Percentiles rank a stretch among this genome's conserved stretches.
phyloP scores from a whole-genome alignment of 2,888 invertebrate species.

The Strigamia crassipes region DNA sequence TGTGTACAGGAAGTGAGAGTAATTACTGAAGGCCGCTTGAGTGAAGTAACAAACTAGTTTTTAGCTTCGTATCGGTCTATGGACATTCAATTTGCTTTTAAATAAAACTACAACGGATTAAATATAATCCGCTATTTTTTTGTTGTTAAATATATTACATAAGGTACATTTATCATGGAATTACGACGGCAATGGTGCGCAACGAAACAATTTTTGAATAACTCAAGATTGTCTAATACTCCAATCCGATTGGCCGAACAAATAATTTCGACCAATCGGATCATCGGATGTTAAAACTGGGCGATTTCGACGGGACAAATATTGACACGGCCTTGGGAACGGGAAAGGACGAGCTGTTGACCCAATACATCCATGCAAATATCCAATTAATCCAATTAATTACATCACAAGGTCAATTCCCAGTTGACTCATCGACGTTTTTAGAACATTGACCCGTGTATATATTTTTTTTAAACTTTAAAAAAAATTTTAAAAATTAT shows the following conservation, averaged over 20 bases:
- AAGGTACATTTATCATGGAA: no score
- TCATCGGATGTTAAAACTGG: not conserved
- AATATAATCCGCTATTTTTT: no score
- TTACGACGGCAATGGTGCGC: no score
- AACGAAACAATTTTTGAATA: no score
- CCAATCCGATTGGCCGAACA: not conserved
- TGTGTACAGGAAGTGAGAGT: constrained; percentile 5
- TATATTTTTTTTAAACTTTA: not conserved
- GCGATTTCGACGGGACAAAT: not conserved
- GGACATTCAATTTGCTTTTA: not conserved
- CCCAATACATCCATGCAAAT: not conserved
- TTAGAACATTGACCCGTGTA: constrained; percentile 7
- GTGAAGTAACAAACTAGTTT: constrained; percentile 27
- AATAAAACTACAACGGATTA: not conserved
- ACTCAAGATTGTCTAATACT: not conserved
- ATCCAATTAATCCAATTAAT: not conserved
- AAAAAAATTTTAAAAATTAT: not conserved
- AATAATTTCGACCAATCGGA: not conserved
- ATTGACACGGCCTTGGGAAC: not conserved
- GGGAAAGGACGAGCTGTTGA: not conserved
- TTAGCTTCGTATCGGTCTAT: not conserved
- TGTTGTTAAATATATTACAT: no score
- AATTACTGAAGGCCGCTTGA: constrained; percentile 39
- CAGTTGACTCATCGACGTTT: not conserved
- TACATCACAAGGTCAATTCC: not conserved